These are phyloP conservation scores for Uloborus plumipes DNA, from an alignment of 2,888 invertebrate genomes.

Conservation along the genomic window DNA sequence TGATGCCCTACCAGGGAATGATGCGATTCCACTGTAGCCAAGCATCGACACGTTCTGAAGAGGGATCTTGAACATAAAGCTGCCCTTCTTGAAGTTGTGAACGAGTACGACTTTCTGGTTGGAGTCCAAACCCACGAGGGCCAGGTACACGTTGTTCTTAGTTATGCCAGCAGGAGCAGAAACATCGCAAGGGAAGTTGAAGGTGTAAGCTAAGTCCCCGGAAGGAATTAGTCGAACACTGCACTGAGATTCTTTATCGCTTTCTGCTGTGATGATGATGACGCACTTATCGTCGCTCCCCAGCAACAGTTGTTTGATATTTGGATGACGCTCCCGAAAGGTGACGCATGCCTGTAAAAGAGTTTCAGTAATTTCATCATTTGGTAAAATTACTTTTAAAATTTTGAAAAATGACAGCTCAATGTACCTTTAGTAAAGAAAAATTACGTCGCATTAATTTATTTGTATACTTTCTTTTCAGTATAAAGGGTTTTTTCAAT, in stretches of 20 bases:
- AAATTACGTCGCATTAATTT: background rate
- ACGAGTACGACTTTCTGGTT: constrained; percentile 86
- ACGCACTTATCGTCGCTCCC: constrained; percentile 82
- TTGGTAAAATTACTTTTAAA: too few relatives aligned
- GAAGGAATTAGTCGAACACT: constrained; percentile 74
- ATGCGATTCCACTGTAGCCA: constrained; percentile 68
- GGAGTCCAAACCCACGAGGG: constrained; percentile 86
- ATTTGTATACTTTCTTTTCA: background rate
- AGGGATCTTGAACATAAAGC: constrained; percentile 70
- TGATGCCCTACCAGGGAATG: constrained; percentile 73
- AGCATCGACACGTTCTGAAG: constrained; percentile 69
- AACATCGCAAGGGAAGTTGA: constrained; percentile 87
- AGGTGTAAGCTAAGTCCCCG: constrained; percentile 83
- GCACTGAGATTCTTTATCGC: constrained; percentile 62
- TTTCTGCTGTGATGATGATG: constrained; percentile 81
- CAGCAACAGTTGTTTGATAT: constrained; percentile 82
- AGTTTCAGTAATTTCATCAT: too few relatives aligned
- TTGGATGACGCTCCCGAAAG: constrained; percentile 86
- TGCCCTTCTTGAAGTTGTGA: constrained; percentile 82
- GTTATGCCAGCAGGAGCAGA: constrained; percentile 86
- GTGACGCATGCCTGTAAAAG: constrained; percentile 75
- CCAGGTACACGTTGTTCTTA: constrained; percentile 83
- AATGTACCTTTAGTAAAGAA: background rate
- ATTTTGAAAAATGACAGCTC: background rate
- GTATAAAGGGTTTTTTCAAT: background rate